Evolutionary conservation across 2,797 vertebrate species (phyloP), one percentile per base, ranked within the genome.

Genomic region (Buceros bicornis): DNA sequence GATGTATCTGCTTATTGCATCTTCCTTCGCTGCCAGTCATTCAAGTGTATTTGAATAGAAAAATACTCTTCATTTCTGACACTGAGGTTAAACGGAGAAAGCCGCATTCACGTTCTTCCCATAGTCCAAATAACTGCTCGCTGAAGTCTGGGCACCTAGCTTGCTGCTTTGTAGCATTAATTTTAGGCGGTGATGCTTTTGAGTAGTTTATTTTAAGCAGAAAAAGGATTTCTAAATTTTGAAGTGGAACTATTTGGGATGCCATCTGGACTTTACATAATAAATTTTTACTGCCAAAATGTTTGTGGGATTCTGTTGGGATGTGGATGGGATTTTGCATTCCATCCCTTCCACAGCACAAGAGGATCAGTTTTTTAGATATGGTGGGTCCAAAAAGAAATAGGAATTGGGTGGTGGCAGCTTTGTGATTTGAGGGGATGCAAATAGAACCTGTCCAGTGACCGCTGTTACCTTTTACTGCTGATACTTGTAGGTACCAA

Each of bases 191-290:
- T 69, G 79, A 88, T 88, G 82, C 90, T 83, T 95, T 95, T 91
- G 37, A 88, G 50, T 65, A 40, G 51, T 90, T 95, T 95, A 95
- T 97, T 96, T 95, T 84, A 90, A 94, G 80, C 1, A 71, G 66
- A 37, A 57, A 71, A 13, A 29, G 2, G 2, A 61, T 11, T n/a
- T 62, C 69, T 91, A 58, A 90, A 95, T 94, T 94, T 92, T 86
- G 43, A 95, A 96, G 85, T 57, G 79, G 81, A 72, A 97, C 97
- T 97, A 96, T 94, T 95, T 96, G 94, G 77, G 94, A 96, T 95
- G 90, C 95, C 96, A 96, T 96, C 95, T 97, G 95, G 91, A 51
- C 89, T 96, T 97, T 97, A 95, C 93, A 94, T 97, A 96, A 96
- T 95, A 90, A 90, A 82, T 92, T 89, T 89, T 80, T 47, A 43